These are phyloP conservation scores for Danio aesculapii DNA, from an alignment of 2,797 vertebrate species.

Conservation along the genomic window DNA sequence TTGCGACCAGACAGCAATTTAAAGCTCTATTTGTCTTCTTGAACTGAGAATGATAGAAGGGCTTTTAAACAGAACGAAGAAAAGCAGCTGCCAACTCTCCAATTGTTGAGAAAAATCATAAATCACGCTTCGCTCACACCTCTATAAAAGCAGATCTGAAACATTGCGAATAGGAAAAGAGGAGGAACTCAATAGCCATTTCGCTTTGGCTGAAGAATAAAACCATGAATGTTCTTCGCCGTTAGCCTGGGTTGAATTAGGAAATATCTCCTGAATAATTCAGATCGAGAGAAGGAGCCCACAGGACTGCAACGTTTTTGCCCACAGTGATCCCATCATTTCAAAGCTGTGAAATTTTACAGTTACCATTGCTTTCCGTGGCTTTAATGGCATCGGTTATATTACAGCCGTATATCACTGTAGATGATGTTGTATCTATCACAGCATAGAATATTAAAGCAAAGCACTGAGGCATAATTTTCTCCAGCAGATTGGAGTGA, in stretches of 20 bases:
- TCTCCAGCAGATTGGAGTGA: conserved; percentile 38
- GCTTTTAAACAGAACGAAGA: conserved; percentile 47
- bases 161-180: conserved; percentile 20
- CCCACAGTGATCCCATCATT: conserved; percentile 51
- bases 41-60: conserved; percentile 45
- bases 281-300: conserved; percentile 30
- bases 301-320: conserved; percentile 48
- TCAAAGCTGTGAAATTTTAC: conserved; percentile 51
- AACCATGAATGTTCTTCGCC: conserved; percentile 46
- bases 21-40: conserved; percentile 55
- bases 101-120: conserved; percentile 55
- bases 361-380: conserved; percentile 45
- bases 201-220: conserved; percentile 35
- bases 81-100: conserved; percentile 50
- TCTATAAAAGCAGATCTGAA: conserved; percentile 53
- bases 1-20: conserved; percentile 56
- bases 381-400: conserved; percentile 54
- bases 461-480: conserved; percentile 42
- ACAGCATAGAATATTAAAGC: conserved; percentile 55
- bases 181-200: conserved; percentile 19
- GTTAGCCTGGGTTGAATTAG: conserved; percentile 39
- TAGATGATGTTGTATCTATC: conserved; percentile 53
- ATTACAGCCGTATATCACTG: conserved; percentile 60
- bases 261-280: conserved; percentile 57
- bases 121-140: conserved; percentile 57